Evolutionary conservation across 2,113 vertebrate genomes (phyloP).

Genomic region (Atlantisia rogersi): DNA sequence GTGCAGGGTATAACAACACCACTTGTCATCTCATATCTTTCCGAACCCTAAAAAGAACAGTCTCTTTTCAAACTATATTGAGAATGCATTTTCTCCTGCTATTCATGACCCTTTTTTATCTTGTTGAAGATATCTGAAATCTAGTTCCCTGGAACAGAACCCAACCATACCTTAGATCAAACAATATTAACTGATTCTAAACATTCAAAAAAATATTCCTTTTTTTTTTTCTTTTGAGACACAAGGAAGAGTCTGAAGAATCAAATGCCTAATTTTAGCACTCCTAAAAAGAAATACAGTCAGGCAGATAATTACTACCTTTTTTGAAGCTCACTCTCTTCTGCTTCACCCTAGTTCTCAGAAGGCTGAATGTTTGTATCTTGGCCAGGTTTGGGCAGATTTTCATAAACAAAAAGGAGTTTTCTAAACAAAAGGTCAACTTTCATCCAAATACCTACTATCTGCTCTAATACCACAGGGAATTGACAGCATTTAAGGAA

Average conservation of each 20-base stretch:
- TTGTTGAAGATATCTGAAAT: not conserved
- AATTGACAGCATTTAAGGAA: not conserved
- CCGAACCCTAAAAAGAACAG: not conserved
- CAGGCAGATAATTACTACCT: not conserved
- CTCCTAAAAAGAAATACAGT: not conserved
- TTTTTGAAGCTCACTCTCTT: not conserved
- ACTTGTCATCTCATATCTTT: not conserved
- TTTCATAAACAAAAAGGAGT: not conserved
- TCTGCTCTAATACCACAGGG: not conserved
- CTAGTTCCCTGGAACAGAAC: not conserved
- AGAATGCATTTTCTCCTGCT: not conserved
- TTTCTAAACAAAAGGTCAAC: not conserved
- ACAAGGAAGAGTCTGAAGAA: not conserved
- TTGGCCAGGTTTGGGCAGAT: not conserved
- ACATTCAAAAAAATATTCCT: not conserved
- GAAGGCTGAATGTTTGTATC: not conserved
- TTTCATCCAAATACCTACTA: not conserved
- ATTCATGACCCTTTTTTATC: not conserved
- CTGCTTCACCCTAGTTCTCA: not conserved
- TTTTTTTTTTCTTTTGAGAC: not conserved
- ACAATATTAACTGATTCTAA: not conserved
- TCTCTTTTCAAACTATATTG: not conserved
- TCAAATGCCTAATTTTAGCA: not conserved
- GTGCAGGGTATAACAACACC: not conserved
- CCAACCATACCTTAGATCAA: not conserved